phyloP scores from a whole-genome alignment of 2,113 vertebrate species.

The Archocentrus centrarchus region DNA sequence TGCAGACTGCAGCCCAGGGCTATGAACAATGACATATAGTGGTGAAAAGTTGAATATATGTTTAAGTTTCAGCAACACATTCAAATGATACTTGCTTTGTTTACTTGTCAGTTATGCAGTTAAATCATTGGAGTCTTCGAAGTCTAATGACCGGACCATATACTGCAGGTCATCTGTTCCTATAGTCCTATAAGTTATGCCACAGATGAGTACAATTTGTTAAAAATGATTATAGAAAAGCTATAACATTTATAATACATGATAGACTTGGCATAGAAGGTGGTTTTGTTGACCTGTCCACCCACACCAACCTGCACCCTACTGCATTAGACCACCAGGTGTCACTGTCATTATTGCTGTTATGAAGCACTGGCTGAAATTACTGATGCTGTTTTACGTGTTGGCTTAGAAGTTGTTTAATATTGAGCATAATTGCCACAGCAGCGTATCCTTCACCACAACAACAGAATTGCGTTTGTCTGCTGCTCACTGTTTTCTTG shows the following conservation, averaged over 20 bases:
- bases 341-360: not conserved
- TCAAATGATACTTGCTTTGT: not conserved
- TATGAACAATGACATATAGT: not conserved
- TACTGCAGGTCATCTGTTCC: not conserved
- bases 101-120: fast-evolving
- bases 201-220: not conserved
- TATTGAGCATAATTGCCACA: no score
- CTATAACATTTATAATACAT: not conserved
- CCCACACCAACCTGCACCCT: not conserved
- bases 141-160: not conserved
- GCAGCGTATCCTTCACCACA: not conserved
- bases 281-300: not conserved
- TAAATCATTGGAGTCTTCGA: not conserved
- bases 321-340: no score
- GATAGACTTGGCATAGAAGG: no score
- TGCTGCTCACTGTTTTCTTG: not conserved
- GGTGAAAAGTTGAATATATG: not conserved
- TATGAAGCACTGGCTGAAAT: not conserved
- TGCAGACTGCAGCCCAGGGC: not conserved
- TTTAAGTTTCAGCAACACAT: not conserved
- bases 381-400: not conserved
- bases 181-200: not conserved
- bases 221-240: not conserved
- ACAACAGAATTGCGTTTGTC: not conserved
- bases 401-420: not conserved